phyloP scores from a whole-genome alignment of 2,113 vertebrate species.

The Xerus inauris region DNA sequence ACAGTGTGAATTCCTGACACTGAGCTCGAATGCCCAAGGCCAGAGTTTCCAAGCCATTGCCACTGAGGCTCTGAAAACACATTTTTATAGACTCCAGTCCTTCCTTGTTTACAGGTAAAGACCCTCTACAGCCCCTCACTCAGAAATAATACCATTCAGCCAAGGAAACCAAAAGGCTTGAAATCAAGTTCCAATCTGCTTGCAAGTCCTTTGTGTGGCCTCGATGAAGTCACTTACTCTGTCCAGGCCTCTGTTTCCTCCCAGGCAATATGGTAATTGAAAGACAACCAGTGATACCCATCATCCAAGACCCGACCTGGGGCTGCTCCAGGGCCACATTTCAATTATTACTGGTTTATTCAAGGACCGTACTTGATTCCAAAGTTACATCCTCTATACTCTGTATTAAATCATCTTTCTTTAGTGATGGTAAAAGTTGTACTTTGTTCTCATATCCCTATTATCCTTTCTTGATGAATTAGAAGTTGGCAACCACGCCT shows the following conservation, averaged over 20 bases:
- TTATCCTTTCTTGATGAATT: neutral
- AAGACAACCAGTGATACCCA: neutral
- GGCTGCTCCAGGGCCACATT: rapidly evolving
- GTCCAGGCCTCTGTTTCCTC: neutral
- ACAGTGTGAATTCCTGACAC: neutral
- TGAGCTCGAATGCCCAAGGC: neutral
- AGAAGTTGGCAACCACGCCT: neutral
- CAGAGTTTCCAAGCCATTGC: neutral
- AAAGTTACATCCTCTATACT: neutral
- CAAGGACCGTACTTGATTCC: neutral
- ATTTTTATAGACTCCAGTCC: neutral
- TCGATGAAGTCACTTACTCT: neutral
- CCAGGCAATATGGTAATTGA: neutral
- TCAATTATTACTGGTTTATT: neutral
- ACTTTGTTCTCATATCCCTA: neutral
- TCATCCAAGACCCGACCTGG: neutral
- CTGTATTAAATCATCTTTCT: neutral
- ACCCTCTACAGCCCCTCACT: neutral
- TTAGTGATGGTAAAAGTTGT: neutral
- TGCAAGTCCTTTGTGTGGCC: neutral
- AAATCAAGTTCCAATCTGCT: neutral
- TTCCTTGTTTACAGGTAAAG: neutral
- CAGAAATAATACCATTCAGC: neutral
- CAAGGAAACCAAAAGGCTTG: neutral
- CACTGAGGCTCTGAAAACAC: neutral